Base-by-base conservation (phyloP, 2,888 invertebrate species). In the Platerodrilus igneus region DNA sequence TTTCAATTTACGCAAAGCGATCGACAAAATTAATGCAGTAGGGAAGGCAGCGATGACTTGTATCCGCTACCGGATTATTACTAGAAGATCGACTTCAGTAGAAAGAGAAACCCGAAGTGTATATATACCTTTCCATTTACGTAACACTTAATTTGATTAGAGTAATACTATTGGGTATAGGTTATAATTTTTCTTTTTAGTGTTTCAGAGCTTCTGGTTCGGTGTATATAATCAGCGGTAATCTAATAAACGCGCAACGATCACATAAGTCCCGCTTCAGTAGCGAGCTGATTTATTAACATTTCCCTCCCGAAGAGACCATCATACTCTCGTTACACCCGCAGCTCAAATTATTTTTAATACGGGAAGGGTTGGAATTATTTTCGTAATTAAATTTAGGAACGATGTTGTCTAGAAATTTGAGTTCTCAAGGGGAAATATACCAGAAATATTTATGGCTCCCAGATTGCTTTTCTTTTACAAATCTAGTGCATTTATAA, bases 11-110 rank as follows among this genome's bases (percentile, higher is more conserved):
- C 48, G 40, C 48, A 39, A 40, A 50, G 47, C 44, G 48, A 50
- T 51, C 47, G 50, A 37, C 48, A 45, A 54, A 49, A 54, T 51
- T 52, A 53, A 51, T 51, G 50, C 44, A 42, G 43, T n/a, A n/a
- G n/a, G n/a, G n/a, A n/a, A n/a, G n/a, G n/a, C n/a, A n/a, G 51
- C 49, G 53, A 52, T 53, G 53, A 53, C 51, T 53, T 45, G 51
- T 50, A 48, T 48, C 48, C 45, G 54, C 54, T 54, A 54, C 54
- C 48, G 54, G 48, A 45, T 45, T 45, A 45, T 45, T 45, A 45
- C 41, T 45, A 45, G 31, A 30, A n/a, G n/a, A n/a, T n/a, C n/a
- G n/a, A n/a, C n/a, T n/a, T n/a, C n/a, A n/a, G n/a, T n/a, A n/a
- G n/a, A n/a, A n/a, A n/a, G n/a, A n/a, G n/a, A n/a, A n/a, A n/a